Percentiles rank a stretch among this genome's conserved stretches.
Evolutionary conservation across 2,797 vertebrate genomes (phyloP).

Genomic region (Scolopax rusticola): DNA sequence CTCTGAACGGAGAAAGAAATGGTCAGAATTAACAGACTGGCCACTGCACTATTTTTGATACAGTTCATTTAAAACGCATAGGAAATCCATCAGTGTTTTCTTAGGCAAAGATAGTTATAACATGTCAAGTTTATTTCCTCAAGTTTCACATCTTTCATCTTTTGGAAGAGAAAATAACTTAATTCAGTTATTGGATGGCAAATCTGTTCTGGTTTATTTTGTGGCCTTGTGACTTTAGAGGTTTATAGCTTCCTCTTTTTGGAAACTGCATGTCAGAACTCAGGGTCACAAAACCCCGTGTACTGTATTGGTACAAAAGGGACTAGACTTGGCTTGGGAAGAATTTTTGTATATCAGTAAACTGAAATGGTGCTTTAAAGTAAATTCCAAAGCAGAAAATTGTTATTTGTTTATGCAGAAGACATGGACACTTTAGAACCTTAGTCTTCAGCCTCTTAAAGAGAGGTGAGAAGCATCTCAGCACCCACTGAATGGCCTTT

Average conservation of each 20-base stretch:
- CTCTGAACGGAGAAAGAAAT: not conserved
- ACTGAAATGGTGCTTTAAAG: slow-evolving; percentile 9
- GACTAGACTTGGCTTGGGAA: slow-evolving; percentile 27
- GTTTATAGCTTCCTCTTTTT: slow-evolving; percentile 5
- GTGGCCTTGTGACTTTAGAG: slow-evolving; percentile 4
- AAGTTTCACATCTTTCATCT: slow-evolving; percentile 8
- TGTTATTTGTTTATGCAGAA: slow-evolving; percentile 48
- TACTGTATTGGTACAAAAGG: not conserved
- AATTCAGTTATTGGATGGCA: slow-evolving; percentile 9
- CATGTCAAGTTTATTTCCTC: not conserved
- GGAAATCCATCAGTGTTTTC: not conserved
- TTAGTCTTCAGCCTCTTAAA: slow-evolving; percentile 39
- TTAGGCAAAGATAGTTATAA: not conserved
- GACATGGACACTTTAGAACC: slow-evolving; percentile 8
- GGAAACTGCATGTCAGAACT: slow-evolving; percentile 16
- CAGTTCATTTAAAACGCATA: not conserved
- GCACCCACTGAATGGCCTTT: slow-evolving; percentile 16
- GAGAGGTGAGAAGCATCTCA: slow-evolving; percentile 6
- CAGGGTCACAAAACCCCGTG: not conserved
- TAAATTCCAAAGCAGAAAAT: slow-evolving; percentile 23
- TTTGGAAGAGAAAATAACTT: slow-evolving; percentile 12
- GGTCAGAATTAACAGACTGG: not conserved
- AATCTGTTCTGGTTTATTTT: slow-evolving; percentile 37
- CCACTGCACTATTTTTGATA: not conserved
- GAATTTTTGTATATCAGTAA: slow-evolving; percentile 36